Base-by-base conservation (phyloP, 2,797 vertebrate species). In the Pempheris klunzingeri region DNA sequence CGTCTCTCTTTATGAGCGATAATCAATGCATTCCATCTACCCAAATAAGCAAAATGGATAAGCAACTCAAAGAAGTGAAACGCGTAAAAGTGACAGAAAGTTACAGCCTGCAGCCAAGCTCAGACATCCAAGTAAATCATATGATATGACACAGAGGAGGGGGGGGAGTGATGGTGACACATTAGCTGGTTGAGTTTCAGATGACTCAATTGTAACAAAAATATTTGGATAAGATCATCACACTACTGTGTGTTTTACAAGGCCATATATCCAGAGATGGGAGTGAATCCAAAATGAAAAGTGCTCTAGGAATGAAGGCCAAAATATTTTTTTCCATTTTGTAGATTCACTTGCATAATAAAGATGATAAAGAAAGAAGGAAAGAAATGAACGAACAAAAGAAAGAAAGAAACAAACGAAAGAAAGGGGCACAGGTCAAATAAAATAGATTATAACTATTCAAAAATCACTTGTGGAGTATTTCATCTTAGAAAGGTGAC, bases 271-370 rank as follows among this genome's bases (percentile, higher is more conserved):
- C 70, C 74, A 73, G 26, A 76, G 61, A 60, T 52, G 62, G 77
- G 68, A 86, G 82, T 75, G 63, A 85, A 75, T 87, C 78, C 71
- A 74, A 83, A 80, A 87, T 55, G 26, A 89, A 86, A 85, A 71
- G 65, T 82, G 80, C 65, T 59, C 39, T 14, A 7, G 74, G 57
- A 77, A 80, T 57, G 39, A 82, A 89, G 76, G 84, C 80, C 81
- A 71, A 77, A 72, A 57, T 50, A 43, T 76, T 13, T 61, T 30
- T 32, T 62, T 62, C 11, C 52, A 75, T 86, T 86, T 75, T 77
- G 14, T 81, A 71, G 80, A 84, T 81, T 80, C 71, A 74, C 84
- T 92, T 91, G 82, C 87, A 90, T 89, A 88, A 83, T 79, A 77
- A 80, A 75, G 67, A 78, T 36, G 54, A 63, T n/a, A 59, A 32